Base-by-base conservation (phyloP, 2,797 vertebrate species). In the Gymnothorax reevesii region DNA sequence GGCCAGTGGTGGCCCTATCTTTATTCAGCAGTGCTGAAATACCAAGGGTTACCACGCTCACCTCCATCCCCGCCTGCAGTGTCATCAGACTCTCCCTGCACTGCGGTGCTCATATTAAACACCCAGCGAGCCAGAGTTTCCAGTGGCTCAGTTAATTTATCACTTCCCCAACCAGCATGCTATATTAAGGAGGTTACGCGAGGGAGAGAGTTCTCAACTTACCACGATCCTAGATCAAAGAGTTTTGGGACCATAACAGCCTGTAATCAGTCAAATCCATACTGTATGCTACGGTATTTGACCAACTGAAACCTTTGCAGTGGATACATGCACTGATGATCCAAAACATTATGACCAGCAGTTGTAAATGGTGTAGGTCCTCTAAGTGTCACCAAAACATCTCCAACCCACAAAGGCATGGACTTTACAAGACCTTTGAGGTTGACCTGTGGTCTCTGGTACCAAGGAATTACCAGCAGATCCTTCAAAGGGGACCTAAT, bases 41-140 rank as follows among this genome's bases (percentile, higher is more conserved):
- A 89, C 84, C 69, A 86, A 71, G 73, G 25, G 86, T 87, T 87
- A 85, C 49, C 17, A 57, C 57, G 84, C 15, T 27, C 62, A 60
- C 84, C 86, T 42, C 27, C 64, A 3, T 87, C 86, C 86, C 89
- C 87, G 90, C 91, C 86, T 93, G 94, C 93, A 91, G 91, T 84
- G 57, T 93, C 93, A 94, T 92, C 91, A 91, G 88, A 88, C 89
- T 92, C 71, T 85, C 89, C 90, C 92, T 91, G 90, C 89, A 91
- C 87, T 91, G 89, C 92, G 91, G 91, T 90, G 90, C 92, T 93
- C 89, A 60, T 94, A 92, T 94, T 93, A 91, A 91, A 93, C 91
- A 87, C 85, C 82, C 89, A 89, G 87, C 91, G 84, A 92, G 89
- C 90, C 88, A 88, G 91, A 88, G 92, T 91, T 90, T 88, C 82